A percentile compares a stretch with the other conserved stretches of the same genome.
phyloP scores from a whole-genome alignment of 2,113 vertebrate genomes.

The Sander lucioperca region DNA sequence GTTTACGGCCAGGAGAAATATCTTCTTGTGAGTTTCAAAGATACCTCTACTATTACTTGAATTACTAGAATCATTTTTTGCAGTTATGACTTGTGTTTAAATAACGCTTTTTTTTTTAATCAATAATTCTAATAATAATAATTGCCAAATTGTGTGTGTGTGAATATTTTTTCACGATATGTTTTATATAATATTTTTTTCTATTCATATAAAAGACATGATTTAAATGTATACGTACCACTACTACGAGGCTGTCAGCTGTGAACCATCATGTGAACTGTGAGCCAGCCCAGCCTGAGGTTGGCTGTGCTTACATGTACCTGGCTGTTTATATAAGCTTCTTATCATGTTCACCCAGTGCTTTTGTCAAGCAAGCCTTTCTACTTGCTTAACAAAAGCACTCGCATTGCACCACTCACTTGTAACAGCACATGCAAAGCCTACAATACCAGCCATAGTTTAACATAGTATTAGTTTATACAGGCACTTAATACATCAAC shows the following conservation, averaged over 20 bases:
- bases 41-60: not conserved
- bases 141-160: too few species aligned
- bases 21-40: conserved; percentile 89
- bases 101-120: not conserved
- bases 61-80: not conserved
- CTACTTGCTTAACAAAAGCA: conserved; percentile 22
- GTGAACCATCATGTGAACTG: not conserved
- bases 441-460: not conserved
- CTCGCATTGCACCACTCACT: not conserved
- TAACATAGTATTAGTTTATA: not conserved
- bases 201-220: not conserved
- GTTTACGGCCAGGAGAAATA: conserved; percentile 99
- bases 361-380: conserved; percentile 47
- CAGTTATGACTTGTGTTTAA: not conserved
- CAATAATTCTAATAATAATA: not conserved
- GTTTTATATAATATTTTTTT: not conserved
- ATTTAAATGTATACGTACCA: not conserved
- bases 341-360: conserved; percentile 39
- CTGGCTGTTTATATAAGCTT: conserved; percentile 39
- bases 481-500: not conserved
- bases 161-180: too few species aligned
- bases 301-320: conserved; percentile 40
- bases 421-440: not conserved
- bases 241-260: not conserved
- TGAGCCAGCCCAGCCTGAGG: not conserved